A percentile compares a stretch with the other conserved stretches of the same genome.
phyloP scores from a whole-genome alignment of 1,140 invertebrate species.

The Penaeus indicus region DNA sequence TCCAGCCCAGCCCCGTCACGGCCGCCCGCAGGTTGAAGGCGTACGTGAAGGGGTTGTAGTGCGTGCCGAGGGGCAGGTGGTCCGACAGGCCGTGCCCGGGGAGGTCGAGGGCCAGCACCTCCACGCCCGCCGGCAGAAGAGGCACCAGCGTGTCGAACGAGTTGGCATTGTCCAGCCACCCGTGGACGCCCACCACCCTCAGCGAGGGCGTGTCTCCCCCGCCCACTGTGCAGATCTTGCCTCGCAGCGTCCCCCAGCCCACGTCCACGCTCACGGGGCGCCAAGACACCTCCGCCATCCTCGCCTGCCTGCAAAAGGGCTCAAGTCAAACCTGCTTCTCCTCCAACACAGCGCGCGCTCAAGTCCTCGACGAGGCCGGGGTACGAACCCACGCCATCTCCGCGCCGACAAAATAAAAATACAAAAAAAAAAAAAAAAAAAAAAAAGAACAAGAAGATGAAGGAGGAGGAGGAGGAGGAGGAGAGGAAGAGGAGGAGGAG shows the following conservation, averaged over 20 bases:
- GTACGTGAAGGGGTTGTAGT: conserved; percentile 12
- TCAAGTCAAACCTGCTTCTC: no score
- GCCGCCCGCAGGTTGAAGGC: not conserved
- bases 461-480: no score
- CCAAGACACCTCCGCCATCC: not conserved
- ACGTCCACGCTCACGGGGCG: not conserved
- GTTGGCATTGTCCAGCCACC: conserved; percentile 66
- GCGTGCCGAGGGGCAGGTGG: conserved; percentile 64
- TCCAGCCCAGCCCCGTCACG: not conserved
- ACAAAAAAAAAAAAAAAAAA: no score
- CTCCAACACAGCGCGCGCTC: no score
- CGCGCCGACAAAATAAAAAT: no score
- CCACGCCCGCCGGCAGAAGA: conserved; percentile 19
- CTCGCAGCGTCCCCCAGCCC: not conserved
- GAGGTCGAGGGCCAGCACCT: conserved; percentile 58
- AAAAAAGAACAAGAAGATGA: no score
- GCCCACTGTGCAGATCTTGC: not conserved
- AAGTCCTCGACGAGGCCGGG: no score
- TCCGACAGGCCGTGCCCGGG: conserved; percentile 67
- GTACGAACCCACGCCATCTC: no score
- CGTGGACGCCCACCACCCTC: conserved; percentile 57
- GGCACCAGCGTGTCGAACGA: conserved; percentile 66
- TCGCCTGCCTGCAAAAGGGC: no score
- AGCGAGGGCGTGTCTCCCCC: not conserved
- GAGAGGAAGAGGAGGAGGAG: no score